These are phyloP conservation scores for Seira sanloemensis DNA, from an alignment of 2,888 invertebrate genomes.

Conservation along the genomic window DNA sequence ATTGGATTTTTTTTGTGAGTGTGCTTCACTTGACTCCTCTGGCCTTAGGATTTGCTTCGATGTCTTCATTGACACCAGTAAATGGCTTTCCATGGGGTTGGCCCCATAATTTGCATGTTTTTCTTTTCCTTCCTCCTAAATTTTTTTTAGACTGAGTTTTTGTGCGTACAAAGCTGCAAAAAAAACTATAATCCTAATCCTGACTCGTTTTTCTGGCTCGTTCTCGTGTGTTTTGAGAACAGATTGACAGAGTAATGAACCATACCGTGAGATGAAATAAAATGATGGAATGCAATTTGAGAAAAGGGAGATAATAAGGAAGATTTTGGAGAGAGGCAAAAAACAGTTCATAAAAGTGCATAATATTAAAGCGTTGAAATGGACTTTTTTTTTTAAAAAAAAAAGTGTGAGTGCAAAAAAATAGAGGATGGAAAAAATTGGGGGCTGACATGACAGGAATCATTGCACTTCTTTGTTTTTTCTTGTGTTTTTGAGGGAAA, in stretches of 20 bases:
- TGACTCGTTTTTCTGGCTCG: no score
- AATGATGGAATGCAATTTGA: background rate
- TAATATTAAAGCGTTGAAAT: background rate
- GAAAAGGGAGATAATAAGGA: background rate
- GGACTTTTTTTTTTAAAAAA: background rate
- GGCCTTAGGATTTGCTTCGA: background rate
- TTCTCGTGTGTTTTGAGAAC: background rate
- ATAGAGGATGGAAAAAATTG: background rate
- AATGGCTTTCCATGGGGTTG: background rate
- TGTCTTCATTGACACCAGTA: constrained; percentile 6
- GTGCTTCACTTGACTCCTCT: background rate
- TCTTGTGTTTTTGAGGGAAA: background rate
- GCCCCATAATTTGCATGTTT: background rate
- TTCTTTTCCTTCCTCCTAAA: background rate
- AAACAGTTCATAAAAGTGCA: background rate
- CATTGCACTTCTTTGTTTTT: constrained; percentile 17
- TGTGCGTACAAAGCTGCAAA: constrained; percentile 6
- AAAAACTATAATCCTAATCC: constrained; percentile 2
- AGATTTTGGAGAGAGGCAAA: background rate
- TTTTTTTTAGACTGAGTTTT: no score
- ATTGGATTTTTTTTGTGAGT: no score
- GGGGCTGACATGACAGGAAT: background rate
- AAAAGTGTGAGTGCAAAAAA: background rate
- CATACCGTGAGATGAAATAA: background rate
- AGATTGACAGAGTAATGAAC: constrained; percentile 55